Conservation (phyloP, 2,797 vertebrate species). For the Sebastes oblongus region DNA sequence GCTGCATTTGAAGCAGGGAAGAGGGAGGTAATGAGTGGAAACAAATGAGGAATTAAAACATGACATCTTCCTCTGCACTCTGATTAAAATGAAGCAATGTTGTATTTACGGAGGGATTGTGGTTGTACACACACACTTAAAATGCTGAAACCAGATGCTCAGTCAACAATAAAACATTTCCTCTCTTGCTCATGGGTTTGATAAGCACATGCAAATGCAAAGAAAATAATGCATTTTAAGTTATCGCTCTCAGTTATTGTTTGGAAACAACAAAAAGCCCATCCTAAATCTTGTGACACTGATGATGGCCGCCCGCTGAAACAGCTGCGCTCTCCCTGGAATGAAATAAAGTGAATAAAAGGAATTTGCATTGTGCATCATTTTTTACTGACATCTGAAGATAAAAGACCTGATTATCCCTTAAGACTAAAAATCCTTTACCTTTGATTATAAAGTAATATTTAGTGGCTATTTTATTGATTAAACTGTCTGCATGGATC, state of each 20-base stretch:
- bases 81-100: conserved; percentile 32
- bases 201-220: conserved; percentile 16
- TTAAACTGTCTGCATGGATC: background rate
- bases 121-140: conserved; percentile 22
- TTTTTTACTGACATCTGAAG: background rate
- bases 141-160: conserved; percentile 34
- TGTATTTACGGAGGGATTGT: conserved; percentile 2
- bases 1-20: conserved; percentile 16
- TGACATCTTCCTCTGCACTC: conserved; percentile 24
- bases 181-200: background rate
- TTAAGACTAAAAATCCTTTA: background rate
- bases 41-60: conserved; percentile 53
- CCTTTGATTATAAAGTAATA: background rate
- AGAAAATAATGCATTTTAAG: conserved; percentile 10
- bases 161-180: conserved; percentile 4
- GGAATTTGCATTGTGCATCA: background rate
- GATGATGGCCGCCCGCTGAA: conserved; percentile 35
- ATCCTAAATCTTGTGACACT: conserved; percentile 11
- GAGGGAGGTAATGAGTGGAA: conserved; percentile 42
- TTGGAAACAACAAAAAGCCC: conserved; percentile 28
- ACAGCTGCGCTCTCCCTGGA: conserved; percentile 29
- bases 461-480: background rate
- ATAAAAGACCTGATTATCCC: background rate
- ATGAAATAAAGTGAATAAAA: conserved; percentile 9
- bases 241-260: conserved; percentile 13